Evolutionary conservation across 2,888 invertebrate species (phyloP).

Genomic region (Hypselothyrea guttata): DNA sequence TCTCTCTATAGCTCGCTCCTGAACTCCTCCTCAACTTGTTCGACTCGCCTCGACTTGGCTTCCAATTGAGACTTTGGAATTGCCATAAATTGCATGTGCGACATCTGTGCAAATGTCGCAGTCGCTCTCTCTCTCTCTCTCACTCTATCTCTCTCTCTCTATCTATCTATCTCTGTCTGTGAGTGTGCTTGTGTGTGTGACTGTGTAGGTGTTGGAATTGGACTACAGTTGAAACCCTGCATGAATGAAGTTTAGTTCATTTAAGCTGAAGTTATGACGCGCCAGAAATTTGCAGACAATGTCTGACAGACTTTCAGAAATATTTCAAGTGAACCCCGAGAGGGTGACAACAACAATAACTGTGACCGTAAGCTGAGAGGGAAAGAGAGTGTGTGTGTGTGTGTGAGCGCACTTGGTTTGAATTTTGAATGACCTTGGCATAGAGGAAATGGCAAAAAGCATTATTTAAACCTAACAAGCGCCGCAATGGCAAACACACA

Average conservation of each 20-base stretch:
- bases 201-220: constrained; percentile 50
- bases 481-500: constrained; percentile 53
- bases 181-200: constrained; percentile 16
- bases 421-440: constrained; percentile 83
- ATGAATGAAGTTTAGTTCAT: constrained; percentile 74
- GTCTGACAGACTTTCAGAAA: constrained; percentile 60
- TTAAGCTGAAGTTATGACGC: constrained; percentile 73
- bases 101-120: constrained; percentile 59
- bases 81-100: constrained; percentile 76
- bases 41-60: constrained; percentile 50
- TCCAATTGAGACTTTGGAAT: constrained; percentile 71
- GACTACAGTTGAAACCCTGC: constrained; percentile 36
- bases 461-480: constrained; percentile 77
- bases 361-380: constrained; percentile 13
- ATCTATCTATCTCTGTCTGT: constrained; percentile 8
- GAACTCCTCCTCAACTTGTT: background rate
- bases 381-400: constrained; percentile 31
- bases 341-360: constrained; percentile 31
- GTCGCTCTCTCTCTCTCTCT: constrained; percentile 18
- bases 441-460: constrained; percentile 76
- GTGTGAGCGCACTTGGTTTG: constrained; percentile 73
- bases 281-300: constrained; percentile 73
- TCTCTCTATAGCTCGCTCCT: background rate
- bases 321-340: constrained; percentile 60
- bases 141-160: constrained; percentile 29